Evolutionary conservation across 2,888 invertebrate genomes (phyloP).

Genomic region (Rhopalosiphum nymphaeae): DNA sequence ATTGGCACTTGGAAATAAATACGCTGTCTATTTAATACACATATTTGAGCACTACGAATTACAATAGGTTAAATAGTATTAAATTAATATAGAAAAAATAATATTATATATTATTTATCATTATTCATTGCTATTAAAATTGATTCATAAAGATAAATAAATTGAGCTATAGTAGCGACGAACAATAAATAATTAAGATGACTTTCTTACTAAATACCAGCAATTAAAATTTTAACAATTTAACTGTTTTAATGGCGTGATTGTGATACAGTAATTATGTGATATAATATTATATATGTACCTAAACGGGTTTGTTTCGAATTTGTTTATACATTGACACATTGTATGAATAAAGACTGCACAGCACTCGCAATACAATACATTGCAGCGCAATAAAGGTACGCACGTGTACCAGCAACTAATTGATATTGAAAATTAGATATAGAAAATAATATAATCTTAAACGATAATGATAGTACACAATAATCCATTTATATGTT

Average conservation of each 20-base stretch:
- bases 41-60: too few species aligned
- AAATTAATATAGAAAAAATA: background rate
- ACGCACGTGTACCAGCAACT: background rate
- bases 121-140: background rate
- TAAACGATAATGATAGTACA: background rate
- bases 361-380: background rate
- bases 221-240: background rate
- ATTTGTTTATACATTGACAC: background rate
- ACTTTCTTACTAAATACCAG: background rate
- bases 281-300: background rate
- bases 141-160: background rate
- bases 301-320: background rate
- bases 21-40: background rate
- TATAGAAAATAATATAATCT: background rate
- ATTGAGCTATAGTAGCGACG: background rate
- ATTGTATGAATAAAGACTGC: background rate
- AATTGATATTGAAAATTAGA: constrained; percentile 6
- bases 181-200: background rate
- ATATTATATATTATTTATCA: background rate
- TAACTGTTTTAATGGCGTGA: background rate
- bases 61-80: background rate
- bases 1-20: background rate
- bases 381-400: background rate
- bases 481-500: background rate
- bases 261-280: background rate